phyloP scores from a whole-genome alignment of 2,888 invertebrate genomes.

The Epirrhoe alternata region DNA sequence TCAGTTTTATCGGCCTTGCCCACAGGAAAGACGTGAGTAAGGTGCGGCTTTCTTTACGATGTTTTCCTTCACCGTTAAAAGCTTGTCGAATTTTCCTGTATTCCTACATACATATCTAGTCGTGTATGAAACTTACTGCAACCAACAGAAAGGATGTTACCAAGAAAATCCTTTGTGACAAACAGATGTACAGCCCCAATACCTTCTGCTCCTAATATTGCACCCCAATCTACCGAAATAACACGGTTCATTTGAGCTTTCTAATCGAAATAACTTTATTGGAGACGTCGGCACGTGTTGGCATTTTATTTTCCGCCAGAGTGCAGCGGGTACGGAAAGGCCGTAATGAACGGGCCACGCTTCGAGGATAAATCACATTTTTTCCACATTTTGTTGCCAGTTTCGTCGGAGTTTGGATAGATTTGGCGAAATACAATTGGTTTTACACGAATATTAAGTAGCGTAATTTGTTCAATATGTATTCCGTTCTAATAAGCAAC shows the following conservation, averaged over 20 bases:
- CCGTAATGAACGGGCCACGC: slow-evolving; percentile 60
- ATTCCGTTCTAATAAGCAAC: too few relatives aligned
- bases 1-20: too few relatives aligned
- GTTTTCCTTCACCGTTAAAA: too few relatives aligned
- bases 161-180: slow-evolving; percentile 24
- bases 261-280: slow-evolving; percentile 40
- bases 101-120: too few relatives aligned
- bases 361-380: slow-evolving; percentile 59
- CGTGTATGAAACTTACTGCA: too few relatives aligned
- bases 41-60: too few relatives aligned
- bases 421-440: slow-evolving; percentile 6
- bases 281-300: slow-evolving; percentile 48
- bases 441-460: neutral
- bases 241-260: slow-evolving; percentile 42
- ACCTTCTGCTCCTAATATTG: slow-evolving; percentile 37
- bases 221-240: slow-evolving; percentile 36
- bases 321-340: slow-evolving; percentile 46
- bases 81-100: too few relatives aligned
- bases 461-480: too few relatives aligned
- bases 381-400: slow-evolving; percentile 42
- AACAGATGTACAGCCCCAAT: slow-evolving; percentile 15
- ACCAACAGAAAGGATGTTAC: neutral
- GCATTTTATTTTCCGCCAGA: slow-evolving; percentile 55
- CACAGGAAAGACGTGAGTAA: too few relatives aligned
- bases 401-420: slow-evolving; percentile 3